Evolutionary conservation across 2,888 invertebrate genomes (phyloP), one percentile per base, ranked within the genome.

Genomic region (Acanthosepion pharaonis): DNA sequence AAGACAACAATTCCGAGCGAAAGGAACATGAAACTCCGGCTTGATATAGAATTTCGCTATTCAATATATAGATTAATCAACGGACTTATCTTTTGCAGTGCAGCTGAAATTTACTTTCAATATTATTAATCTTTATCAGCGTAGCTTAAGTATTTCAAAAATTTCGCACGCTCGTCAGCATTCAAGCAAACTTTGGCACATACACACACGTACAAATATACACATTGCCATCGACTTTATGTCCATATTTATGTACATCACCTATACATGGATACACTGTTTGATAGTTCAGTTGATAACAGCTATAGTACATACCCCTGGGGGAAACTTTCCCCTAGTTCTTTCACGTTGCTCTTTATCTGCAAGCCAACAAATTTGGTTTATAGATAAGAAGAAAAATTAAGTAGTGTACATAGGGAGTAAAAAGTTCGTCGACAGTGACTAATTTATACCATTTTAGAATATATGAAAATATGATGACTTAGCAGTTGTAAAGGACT

Each of bases 1-100:
- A 78, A 78, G 78, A 78, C 78, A 15, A 78, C n/a, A 78, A 78
- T n/a, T n/a, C 23, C 11, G 15, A 78, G 78, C n/a, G n/a, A 78
- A 78, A 78, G n/a, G n/a, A 78, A n/a, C 78, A n/a, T 33, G 33
- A n/a, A 78, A 78, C 78, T 78, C 78, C 33, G 78, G 18, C 78
- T 78, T 78, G 78, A 78, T 78, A 78, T 78, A 78, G 78, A 78
- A 78, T 33, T 78, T 78, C 78, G 78, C 78, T 78, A 78, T 78
- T 78, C 78, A 78, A 78, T 78, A 78, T 78, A 78, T 78, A 78
- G 78, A 78, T 78, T 78, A 78, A 78, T 78, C 78, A 78, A 78
- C 78, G 78, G 78, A 33, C 78, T 78, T 78, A 78, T 78, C 78
- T 33, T n/a, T 33, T 20, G 15, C 78, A 78, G 78, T 15, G 78